phyloP scores from a whole-genome alignment of 2,797 vertebrate species.

The Hydrophis major region DNA sequence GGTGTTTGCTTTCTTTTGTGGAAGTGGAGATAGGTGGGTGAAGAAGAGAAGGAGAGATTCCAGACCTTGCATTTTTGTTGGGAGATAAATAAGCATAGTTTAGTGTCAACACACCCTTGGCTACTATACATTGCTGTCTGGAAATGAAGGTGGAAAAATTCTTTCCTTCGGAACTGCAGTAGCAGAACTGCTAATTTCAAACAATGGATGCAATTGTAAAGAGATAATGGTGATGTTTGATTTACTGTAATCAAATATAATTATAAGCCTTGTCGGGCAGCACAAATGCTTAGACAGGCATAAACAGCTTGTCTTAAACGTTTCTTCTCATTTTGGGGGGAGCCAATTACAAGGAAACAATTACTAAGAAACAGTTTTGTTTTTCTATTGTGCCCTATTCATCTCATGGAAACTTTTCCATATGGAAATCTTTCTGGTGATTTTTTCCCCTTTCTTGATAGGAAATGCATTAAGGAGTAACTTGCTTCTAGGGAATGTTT shows the following conservation, averaged over 20 bases:
- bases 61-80: not conserved
- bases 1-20: conserved; percentile 46
- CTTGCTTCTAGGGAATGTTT: not conserved
- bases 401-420: not conserved
- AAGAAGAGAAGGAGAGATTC: conserved; percentile 30
- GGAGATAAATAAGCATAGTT: not conserved
- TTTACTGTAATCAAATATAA: conserved; percentile 61
- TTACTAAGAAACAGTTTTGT: not conserved
- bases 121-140: conserved; percentile 14
- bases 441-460: not conserved
- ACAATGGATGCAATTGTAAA: conserved; percentile 52
- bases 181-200: conserved; percentile 55
- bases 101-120: conserved; percentile 12
- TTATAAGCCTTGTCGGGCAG: conserved; percentile 50
- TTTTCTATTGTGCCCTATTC: not conserved
- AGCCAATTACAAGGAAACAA: conserved; percentile 30
- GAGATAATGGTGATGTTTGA: conserved; percentile 55
- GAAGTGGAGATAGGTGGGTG: conserved; percentile 1
- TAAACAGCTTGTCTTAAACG: conserved; percentile 9
- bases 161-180: conserved; percentile 20
- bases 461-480: not conserved
- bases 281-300: conserved; percentile 5
- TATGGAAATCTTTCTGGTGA: not conserved
- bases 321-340: conserved; percentile 18
- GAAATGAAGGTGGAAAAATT: conserved; percentile 40